These are phyloP conservation scores for Cherax quadricarinatus DNA, from an alignment of 1,140 invertebrate genomes.

Conservation along the genomic window DNA sequence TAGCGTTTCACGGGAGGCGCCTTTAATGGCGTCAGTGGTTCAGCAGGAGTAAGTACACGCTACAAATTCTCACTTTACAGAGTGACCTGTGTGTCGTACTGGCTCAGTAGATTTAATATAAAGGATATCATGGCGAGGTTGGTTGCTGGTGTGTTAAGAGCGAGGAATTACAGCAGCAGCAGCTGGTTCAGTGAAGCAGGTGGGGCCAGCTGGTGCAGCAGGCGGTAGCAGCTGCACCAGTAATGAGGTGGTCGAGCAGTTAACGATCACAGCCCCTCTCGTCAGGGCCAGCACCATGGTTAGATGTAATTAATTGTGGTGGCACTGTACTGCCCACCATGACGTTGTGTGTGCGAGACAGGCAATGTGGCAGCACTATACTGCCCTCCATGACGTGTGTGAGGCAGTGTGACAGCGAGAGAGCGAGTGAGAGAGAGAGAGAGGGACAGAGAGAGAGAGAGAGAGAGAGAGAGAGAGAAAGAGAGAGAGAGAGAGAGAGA, in stretches of 20 bases:
- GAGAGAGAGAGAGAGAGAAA: not conserved
- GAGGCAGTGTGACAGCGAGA: not conserved
- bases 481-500: not conserved
- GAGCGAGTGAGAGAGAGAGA: not conserved
- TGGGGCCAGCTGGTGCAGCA: not conserved
- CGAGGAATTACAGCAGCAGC: not conserved
- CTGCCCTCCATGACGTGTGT: not conserved
- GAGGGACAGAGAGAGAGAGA: not conserved
- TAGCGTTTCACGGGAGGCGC: too few relatives aligned
- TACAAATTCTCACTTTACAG: too few relatives aligned
- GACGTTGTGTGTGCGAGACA: not conserved
- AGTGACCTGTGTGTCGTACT: too few relatives aligned
- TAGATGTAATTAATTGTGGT: slow-evolving; percentile 16
- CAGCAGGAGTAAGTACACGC: too few relatives aligned
- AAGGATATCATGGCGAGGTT: too few relatives aligned
- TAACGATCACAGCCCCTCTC: not conserved
- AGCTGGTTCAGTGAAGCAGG: not conserved
- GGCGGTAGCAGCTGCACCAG: not conserved
- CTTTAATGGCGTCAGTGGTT: too few relatives aligned
- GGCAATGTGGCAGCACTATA: not conserved
- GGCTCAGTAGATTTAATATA: too few relatives aligned
- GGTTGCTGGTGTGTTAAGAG: too few relatives aligned
- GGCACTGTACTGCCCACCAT: not conserved
- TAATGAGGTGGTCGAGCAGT: not conserved
- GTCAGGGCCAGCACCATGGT: not conserved